phyloP scores from a whole-genome alignment of 2,113 vertebrate species.

The Heptranchias perlo region DNA sequence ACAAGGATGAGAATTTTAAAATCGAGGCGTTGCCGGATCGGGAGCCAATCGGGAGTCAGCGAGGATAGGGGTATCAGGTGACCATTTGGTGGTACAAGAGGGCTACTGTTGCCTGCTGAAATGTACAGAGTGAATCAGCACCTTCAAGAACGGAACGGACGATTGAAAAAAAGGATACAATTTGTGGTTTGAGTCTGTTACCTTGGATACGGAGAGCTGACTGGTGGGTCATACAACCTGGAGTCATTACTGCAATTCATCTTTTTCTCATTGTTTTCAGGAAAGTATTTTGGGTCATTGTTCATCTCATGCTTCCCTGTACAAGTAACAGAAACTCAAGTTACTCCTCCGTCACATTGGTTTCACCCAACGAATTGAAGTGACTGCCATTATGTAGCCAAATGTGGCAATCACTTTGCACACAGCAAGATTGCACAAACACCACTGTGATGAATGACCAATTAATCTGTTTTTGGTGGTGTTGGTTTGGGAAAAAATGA shows the following conservation, averaged over 20 bases:
- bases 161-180: background rate
- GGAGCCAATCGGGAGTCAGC: background rate
- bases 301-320: background rate
- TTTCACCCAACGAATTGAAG: background rate
- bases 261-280: conserved; percentile 1
- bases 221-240: background rate
- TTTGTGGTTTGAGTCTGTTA: background rate
- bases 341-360: background rate
- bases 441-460: background rate
- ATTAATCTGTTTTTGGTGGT: background rate
- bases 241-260: background rate
- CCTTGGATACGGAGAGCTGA: background rate
- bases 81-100: background rate
- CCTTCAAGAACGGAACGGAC: background rate
- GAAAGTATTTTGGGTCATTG: background rate
- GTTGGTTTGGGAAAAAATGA: background rate
- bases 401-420: background rate
- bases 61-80: background rate
- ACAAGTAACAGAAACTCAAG: background rate
- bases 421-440: background rate
- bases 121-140: background rate
- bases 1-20: background rate
- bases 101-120: background rate
- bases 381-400: background rate
- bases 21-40: background rate